Conservation (phyloP, 2,797 vertebrate genomes). For the Benthosema pterotum region DNA sequence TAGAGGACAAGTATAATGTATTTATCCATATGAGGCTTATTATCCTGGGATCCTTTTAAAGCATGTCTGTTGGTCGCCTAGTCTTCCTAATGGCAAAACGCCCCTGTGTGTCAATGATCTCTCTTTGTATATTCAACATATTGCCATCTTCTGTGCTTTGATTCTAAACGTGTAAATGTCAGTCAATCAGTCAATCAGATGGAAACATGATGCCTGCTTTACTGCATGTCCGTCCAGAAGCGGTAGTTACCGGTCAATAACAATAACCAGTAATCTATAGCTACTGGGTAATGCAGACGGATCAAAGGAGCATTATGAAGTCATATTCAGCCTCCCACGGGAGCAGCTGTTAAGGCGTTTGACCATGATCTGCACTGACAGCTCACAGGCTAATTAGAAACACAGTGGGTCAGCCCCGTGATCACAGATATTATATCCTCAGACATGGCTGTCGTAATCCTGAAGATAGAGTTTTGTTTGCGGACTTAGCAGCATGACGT, state of each 20-base stretch:
- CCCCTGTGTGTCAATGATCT: too few species aligned
- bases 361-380: slow-evolving; percentile 53
- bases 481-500: slow-evolving; percentile 15
- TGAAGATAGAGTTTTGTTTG: slow-evolving; percentile 32
- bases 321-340: slow-evolving; percentile 20
- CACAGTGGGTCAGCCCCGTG: slow-evolving; percentile 49
- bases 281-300: slow-evolving; percentile 2
- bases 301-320: slow-evolving; percentile 1
- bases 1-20: too few species aligned
- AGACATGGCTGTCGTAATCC: slow-evolving; percentile 34
- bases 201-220: too few species aligned
- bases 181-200: too few species aligned
- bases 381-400: slow-evolving; percentile 58
- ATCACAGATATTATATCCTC: slow-evolving; percentile 37
- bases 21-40: too few species aligned
- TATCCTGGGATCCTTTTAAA: too few species aligned
- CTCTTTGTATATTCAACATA: too few species aligned
- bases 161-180: too few species aligned
- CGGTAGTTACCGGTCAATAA: slow-evolving; percentile 24
- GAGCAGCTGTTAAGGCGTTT: slow-evolving; percentile 31
- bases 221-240: too few species aligned
- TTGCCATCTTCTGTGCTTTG: too few species aligned
- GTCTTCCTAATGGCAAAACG: too few species aligned
- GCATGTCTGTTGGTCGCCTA: too few species aligned
- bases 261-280: slow-evolving; percentile 36